phyloP scores from a whole-genome alignment of 2,888 invertebrate species.

The Eumerus sabulonum region DNA sequence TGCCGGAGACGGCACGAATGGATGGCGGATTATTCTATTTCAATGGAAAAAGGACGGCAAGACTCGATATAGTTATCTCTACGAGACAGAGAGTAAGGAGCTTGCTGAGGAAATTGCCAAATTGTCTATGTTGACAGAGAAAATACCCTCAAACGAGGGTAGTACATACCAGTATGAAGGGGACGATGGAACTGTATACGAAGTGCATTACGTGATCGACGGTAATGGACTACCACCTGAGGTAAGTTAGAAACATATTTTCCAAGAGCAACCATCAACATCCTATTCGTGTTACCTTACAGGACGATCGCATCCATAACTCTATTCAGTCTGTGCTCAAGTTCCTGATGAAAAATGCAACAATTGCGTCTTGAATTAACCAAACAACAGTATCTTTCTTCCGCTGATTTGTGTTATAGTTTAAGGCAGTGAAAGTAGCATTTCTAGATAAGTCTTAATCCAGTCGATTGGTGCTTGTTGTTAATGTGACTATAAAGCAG shows the following conservation, averaged over 20 bases:
- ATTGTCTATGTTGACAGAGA: constrained; percentile 32
- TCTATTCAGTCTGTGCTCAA: constrained; percentile 44
- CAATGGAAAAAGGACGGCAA: constrained; percentile 75
- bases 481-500: too few relatives aligned
- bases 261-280: background rate
- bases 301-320: constrained; percentile 39
- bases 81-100: constrained; percentile 81
- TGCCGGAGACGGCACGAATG: constrained; percentile 73
- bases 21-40: constrained; percentile 77
- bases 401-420: too few relatives aligned
- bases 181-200: constrained; percentile 79
- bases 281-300: constrained; percentile 1
- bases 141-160: constrained; percentile 33
- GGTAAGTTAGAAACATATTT: constrained; percentile 38
- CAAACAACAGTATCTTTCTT: background rate
- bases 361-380: constrained; percentile 1
- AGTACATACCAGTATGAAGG: constrained; percentile 82
- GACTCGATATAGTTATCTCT: constrained; percentile 73
- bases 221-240: constrained; percentile 78
- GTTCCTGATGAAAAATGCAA: constrained; percentile 38
- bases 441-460: too few relatives aligned
- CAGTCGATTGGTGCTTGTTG: background rate
- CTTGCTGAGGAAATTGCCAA: constrained; percentile 75
- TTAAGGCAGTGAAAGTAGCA: too few relatives aligned
- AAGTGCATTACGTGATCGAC: constrained; percentile 79